These are phyloP conservation scores for Phalacrocorax carbo DNA, from an alignment of 2,113 vertebrate species.

Conservation along the genomic window DNA sequence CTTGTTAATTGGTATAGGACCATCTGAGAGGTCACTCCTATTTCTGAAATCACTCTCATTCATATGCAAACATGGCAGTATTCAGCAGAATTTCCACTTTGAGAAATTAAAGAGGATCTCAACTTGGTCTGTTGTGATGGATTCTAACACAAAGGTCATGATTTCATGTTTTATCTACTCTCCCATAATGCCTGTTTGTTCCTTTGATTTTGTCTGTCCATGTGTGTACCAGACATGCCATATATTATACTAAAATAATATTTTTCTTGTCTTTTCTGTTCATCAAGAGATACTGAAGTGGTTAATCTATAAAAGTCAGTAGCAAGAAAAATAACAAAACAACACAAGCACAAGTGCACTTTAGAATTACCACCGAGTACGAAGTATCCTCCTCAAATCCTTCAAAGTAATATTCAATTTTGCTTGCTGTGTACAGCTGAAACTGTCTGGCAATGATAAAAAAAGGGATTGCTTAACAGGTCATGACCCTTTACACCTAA, in stretches of 20 bases:
- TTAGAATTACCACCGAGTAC: neutral
- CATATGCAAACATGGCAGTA: neutral
- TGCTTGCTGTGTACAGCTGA: neutral
- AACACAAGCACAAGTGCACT: neutral
- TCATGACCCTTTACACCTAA: neutral
- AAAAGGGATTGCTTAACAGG: neutral
- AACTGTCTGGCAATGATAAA: neutral
- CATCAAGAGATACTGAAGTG: neutral
- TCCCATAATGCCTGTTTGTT: neutral
- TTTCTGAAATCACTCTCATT: neutral
- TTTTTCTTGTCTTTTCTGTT: neutral
- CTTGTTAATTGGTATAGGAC: neutral
- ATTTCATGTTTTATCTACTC: neutral
- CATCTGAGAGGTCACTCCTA: neutral
- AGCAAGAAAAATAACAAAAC: neutral
- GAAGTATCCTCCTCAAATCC: neutral
- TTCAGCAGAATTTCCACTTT: neutral
- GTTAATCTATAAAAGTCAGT: neutral
- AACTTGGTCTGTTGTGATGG: neutral
- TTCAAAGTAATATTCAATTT: neutral
- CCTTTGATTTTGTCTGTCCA: neutral
- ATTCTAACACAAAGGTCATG: neutral
- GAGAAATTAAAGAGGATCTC: neutral
- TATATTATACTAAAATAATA: neutral
- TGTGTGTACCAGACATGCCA: rapidly evolving